These are phyloP conservation scores for Chaetops frenatus DNA, from an alignment of 2,113 vertebrate species.

Conservation along the genomic window DNA sequence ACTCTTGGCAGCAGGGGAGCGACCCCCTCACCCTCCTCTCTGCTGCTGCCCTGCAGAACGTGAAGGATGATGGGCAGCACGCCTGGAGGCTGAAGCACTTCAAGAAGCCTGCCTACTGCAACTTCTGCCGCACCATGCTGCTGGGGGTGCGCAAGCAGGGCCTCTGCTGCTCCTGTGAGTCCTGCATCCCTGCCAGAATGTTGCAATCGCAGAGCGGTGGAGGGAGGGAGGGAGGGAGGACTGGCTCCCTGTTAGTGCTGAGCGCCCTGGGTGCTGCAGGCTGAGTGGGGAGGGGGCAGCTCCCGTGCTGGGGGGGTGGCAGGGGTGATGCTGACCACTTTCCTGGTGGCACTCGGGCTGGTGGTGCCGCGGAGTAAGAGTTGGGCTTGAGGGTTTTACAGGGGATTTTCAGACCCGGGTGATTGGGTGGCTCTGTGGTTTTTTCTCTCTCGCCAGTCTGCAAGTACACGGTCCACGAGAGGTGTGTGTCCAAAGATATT, in stretches of 20 bases:
- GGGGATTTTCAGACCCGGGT: background rate
- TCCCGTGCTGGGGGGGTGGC: accelerated
- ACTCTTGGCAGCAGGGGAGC: background rate
- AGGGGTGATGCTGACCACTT: background rate
- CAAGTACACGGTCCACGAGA: conserved; percentile 92
- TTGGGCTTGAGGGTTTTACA: background rate
- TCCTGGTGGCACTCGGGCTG: background rate
- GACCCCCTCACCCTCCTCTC: background rate
- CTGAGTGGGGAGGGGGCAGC: background rate
- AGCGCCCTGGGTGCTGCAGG: background rate
- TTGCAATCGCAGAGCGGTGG: accelerated
- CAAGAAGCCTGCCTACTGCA: conserved; percentile 96
- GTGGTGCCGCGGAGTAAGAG: background rate
- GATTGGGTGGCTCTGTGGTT: background rate
- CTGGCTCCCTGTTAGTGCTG: background rate
- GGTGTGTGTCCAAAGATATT: conserved; percentile 91
- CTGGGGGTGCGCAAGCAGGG: conserved; percentile 93
- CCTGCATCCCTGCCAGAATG: accelerated
- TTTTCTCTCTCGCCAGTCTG: conserved; percentile 76
- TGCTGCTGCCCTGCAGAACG: conserved; percentile 65
- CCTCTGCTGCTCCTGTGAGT: conserved; percentile 89
- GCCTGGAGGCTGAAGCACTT: conserved; percentile 95
- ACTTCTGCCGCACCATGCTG: conserved; percentile 91
- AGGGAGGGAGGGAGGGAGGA: too few species aligned
- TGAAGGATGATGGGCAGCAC: conserved; percentile 87